phyloP scores from a whole-genome alignment of 2,888 invertebrate species.

The Drosophila pseudotakahashii region DNA sequence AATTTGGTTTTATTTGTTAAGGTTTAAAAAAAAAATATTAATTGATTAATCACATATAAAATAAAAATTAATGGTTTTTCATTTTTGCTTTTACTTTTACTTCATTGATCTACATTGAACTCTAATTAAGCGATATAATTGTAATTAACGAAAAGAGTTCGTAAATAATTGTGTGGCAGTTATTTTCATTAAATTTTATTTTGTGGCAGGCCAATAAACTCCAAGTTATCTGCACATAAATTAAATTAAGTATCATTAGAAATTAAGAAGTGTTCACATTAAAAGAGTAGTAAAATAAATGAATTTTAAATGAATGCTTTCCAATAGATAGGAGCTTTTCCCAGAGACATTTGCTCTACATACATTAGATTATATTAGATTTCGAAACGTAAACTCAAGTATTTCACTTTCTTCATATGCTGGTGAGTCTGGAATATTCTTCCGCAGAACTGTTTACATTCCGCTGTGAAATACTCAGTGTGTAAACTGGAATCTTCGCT shows the following conservation, averaged over 20 bases:
- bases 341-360: too few relatives aligned
- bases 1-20: too few relatives aligned
- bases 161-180: background rate
- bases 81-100: too few relatives aligned
- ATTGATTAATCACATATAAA: too few relatives aligned
- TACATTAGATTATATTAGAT: too few relatives aligned
- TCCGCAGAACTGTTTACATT: conserved; percentile 20
- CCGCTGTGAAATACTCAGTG: conserved; percentile 2
- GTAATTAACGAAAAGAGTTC: background rate
- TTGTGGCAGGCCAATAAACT: background rate
- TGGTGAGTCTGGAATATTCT: conserved; percentile 12
- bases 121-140: background rate
- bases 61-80: too few relatives aligned
- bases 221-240: background rate
- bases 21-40: too few relatives aligned
- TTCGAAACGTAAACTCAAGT: background rate
- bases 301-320: background rate
- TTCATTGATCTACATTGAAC: background rate
- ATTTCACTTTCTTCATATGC: background rate
- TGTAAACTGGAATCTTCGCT: conserved; percentile 15
- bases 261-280: background rate
- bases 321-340: background rate
- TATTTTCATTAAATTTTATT: background rate
- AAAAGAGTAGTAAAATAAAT: background rate
- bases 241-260: background rate